Evolutionary conservation across 2,113 vertebrate species (phyloP).

Genomic region (Rallus limicola): DNA sequence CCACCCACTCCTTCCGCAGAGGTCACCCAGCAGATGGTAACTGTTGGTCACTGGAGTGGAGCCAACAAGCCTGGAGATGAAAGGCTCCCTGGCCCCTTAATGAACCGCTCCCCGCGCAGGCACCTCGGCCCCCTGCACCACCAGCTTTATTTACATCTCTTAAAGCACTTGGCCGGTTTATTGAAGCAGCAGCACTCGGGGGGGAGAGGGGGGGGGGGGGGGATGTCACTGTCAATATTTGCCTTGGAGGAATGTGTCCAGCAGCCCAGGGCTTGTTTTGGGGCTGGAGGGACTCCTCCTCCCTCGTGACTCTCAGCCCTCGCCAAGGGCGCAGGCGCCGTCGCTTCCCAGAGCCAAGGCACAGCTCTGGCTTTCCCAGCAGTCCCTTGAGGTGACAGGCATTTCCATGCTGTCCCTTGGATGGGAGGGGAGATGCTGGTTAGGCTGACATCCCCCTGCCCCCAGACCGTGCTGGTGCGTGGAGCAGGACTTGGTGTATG

Average conservation of each 20-base stretch:
- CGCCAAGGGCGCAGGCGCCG: rapidly evolving
- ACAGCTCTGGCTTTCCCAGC: rapidly evolving
- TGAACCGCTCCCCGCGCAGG: neutral
- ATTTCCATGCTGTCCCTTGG: neutral
- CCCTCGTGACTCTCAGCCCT: neutral
- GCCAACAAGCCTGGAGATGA: neutral
- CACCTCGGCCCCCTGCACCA: neutral
- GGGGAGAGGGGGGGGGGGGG: rapidly evolving
- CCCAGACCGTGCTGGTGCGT: rapidly evolving
- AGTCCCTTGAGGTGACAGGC: neutral
- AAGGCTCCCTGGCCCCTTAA: neutral
- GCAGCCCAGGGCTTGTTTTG: neutral
- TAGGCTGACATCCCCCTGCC: neutral
- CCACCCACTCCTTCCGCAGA: neutral
- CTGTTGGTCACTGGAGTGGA: neutral
- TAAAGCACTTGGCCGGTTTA: neutral
- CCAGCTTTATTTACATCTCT: neutral
- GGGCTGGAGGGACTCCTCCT: rapidly evolving
- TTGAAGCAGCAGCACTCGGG: neutral
- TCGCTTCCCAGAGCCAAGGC: neutral
- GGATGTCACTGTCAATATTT: neutral
- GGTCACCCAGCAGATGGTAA: neutral
- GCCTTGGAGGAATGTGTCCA: neutral
- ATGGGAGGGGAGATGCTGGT: neutral
- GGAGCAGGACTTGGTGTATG: rapidly evolving